These are phyloP conservation scores for Acanthornis magna DNA, from an alignment of 2,797 vertebrate genomes.

Conservation along the genomic window DNA sequence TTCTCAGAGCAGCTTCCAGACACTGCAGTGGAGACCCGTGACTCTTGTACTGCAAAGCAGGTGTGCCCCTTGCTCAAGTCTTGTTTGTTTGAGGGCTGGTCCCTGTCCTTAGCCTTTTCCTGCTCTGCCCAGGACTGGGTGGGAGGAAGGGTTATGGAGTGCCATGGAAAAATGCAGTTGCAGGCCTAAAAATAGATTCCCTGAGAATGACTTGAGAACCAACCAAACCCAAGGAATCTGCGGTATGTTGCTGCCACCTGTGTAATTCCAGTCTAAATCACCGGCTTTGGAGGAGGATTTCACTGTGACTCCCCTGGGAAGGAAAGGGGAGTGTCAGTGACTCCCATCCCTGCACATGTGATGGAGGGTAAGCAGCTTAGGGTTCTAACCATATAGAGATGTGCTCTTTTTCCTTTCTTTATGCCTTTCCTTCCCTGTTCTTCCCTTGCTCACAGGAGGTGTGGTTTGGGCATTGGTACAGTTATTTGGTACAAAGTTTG, in stretches of 20 bases:
- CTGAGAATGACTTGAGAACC: not conserved
- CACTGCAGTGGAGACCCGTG: not conserved
- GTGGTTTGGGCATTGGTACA: not conserved
- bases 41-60: not conserved
- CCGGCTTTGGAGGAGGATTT: not conserved
- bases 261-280: not conserved
- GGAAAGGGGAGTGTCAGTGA: not conserved
- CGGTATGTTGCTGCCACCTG: not conserved
- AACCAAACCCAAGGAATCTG: not conserved
- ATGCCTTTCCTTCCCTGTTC: not conserved
- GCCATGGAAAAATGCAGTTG: not conserved
- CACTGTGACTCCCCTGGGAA: not conserved
- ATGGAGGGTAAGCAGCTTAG: not conserved
- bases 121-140: not conserved
- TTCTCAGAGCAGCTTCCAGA: not conserved
- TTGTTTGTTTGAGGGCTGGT: not conserved
- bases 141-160: not conserved
- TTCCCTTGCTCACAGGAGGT: not conserved
- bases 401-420: not conserved
- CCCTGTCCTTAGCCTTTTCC: not conserved
- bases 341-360: fast-evolving
- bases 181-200: not conserved
- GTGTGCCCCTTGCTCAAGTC: not conserved
- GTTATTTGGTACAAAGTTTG: not conserved
- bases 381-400: fast-evolving